These are phyloP conservation scores for Dromococcyx pavoninus DNA, from an alignment of 2,797 vertebrate species.

Conservation along the genomic window DNA sequence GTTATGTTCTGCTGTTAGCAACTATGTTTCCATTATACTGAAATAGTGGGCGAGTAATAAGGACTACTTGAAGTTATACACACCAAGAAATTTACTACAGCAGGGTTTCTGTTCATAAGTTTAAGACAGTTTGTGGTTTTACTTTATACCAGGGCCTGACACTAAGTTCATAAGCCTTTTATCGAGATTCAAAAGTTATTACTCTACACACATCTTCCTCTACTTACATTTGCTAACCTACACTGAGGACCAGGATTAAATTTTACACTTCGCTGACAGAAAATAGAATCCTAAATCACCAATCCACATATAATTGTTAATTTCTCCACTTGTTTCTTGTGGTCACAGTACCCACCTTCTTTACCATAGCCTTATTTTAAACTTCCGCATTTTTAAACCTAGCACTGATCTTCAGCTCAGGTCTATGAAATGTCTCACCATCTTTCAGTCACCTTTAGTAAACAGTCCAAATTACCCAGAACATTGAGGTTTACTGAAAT, in stretches of 20 bases:
- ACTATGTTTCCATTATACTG: not conserved
- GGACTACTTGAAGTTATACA: not conserved
- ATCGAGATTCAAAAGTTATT: constrained; percentile 60
- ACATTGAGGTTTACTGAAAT: not conserved
- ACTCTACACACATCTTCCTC: constrained; percentile 53
- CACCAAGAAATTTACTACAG: not conserved
- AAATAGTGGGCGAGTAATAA: constrained; percentile 16
- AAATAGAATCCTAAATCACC: constrained; percentile 62
- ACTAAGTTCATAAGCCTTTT: constrained; percentile 41
- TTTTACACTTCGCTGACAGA: constrained; percentile 65
- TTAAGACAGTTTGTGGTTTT: not conserved
- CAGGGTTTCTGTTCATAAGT: not conserved
- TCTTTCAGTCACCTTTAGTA: not conserved
- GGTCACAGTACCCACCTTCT: not conserved
- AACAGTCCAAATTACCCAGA: not conserved
- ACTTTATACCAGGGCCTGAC: constrained; percentile 5
- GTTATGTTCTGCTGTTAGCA: not conserved
- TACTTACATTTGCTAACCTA: constrained; percentile 38
- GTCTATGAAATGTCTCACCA: not conserved
- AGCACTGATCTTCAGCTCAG: not conserved
- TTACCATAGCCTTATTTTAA: not conserved
- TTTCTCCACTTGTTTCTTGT: constrained; percentile 29
- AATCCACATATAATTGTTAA: constrained; percentile 38
- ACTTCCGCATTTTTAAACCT: not conserved
- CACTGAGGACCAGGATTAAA: constrained; percentile 50